Evolutionary conservation across 2,113 vertebrate species (phyloP).

Genomic region (Triplophysa siluroides): DNA sequence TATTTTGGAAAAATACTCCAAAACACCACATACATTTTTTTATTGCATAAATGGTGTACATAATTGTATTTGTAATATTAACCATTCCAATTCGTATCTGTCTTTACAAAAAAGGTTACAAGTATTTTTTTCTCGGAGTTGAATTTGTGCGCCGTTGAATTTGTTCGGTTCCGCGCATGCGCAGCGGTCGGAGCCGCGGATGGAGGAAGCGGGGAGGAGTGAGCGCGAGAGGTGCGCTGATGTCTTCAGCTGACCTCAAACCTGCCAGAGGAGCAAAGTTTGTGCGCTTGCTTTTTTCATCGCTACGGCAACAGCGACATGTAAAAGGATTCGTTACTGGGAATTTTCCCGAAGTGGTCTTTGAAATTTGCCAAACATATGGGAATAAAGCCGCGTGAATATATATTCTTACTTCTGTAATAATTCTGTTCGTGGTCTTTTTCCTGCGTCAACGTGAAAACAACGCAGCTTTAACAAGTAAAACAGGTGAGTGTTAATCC

Average conservation of each 20-base stretch:
- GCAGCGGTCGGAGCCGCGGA: neutral
- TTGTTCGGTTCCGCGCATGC: slow-evolving; percentile 19
- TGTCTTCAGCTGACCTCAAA: neutral
- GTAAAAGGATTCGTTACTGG: too few relatives aligned
- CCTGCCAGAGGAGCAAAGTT: slow-evolving; percentile 25
- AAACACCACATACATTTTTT: too few relatives aligned
- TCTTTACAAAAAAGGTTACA: too few relatives aligned
- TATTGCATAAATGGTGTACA: too few relatives aligned
- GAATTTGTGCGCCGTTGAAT: neutral
- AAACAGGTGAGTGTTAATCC: slow-evolving; percentile 14
- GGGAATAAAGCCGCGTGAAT: neutral
- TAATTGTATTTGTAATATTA: too few relatives aligned
- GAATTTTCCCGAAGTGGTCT: neutral
- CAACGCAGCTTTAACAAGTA: neutral
- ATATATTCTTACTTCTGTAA: slow-evolving; percentile 17
- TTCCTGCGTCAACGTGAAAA: slow-evolving; percentile 1
- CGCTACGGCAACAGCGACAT: neutral
- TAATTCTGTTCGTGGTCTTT: neutral
- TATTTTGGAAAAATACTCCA: too few relatives aligned
- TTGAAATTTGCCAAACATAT: neutral
- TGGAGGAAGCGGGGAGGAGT: slow-evolving; percentile 2
- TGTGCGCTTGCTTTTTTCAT: neutral
- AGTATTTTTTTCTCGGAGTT: neutral
- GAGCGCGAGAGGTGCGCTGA: slow-evolving; percentile 16
- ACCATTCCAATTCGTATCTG: too few relatives aligned